These are phyloP conservation scores for Myopa testacea DNA, from an alignment of 2,888 invertebrate genomes.

Conservation along the genomic window DNA sequence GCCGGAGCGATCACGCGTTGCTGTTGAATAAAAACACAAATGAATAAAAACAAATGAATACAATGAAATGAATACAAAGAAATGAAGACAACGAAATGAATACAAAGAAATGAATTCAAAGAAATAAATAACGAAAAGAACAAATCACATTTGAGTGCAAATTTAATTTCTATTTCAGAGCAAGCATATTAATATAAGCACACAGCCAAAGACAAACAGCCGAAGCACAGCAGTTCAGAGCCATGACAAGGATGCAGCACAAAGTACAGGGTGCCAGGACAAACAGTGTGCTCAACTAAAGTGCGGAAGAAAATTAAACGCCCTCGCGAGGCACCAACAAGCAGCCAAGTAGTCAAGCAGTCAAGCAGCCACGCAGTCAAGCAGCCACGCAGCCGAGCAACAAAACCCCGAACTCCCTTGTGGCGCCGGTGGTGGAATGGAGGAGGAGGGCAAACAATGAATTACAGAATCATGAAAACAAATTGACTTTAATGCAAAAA, in stretches of 20 bases:
- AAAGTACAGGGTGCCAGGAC: neutral
- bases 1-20: neutral
- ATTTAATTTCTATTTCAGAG: constrained; percentile 62
- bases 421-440: neutral
- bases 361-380: too few relatives aligned
- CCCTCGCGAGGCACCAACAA: constrained; percentile 24
- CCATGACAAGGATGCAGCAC: neutral
- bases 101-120: constrained; percentile 20
- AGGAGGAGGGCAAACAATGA: constrained; percentile 63
- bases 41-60: neutral
- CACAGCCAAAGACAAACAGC: constrained; percentile 32
- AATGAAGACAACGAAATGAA: neutral
- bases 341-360: too few relatives aligned
- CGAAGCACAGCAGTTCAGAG: neutral
- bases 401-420: neutral
- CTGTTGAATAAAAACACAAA: too few relatives aligned
- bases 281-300: constrained; percentile 18
- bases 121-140: constrained; percentile 50
- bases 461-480: constrained; percentile 69
- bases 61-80: neutral
- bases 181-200: constrained; percentile 31
- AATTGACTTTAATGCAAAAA: constrained; percentile 69
- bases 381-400: neutral
- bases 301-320: constrained; percentile 35
- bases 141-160: constrained; percentile 64